Base-by-base conservation (phyloP, 2,797 vertebrate genomes). In the Fringilla coelebs region DNA sequence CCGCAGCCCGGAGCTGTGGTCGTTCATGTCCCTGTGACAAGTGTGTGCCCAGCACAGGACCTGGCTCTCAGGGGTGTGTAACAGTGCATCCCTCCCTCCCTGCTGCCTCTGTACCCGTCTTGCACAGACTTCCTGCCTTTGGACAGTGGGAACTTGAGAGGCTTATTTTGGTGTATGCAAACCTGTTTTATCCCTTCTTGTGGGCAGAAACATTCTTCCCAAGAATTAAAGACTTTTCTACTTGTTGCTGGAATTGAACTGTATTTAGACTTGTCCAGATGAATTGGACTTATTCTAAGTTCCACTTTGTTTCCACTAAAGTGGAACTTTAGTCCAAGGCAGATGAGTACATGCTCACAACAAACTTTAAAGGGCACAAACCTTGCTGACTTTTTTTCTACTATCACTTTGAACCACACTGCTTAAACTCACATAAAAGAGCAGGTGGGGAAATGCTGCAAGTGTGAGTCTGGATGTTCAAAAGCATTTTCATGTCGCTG, bases 1-100 rank as follows among this genome's bases (percentile, higher is more conserved):
- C 26, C 0, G 0, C n/a, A 52, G 62, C 29, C 72, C 9, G 48
- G 58, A 1, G 2, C 75, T 71, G 61, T 55, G 36, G 22, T 63
- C 13, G 4, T 46, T 66, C 40, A 13, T 74, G 81, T 29, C 61
- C 9, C 2, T 43, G 11, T 24, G 51, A 48, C n/a, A 32, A 32
- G 41, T 8, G 25, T 13, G 41, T 21, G 48, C 41, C n/a, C 0
- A 2, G 4, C 52, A 3, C 17, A 14, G 19, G 31, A 17, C 14
- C 7, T 2, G 0, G 25, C 4, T 4, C 24, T 32, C 10, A 24
- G 46, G 31, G 18, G 38, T 29, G 32, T 72, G 49, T 31, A 18
- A 17, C 14, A 10, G 28, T 21, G 28, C 48, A 36, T 24, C 54
- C 32, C 66, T 74, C 45, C n/a, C 73, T 72, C 62, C 66, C n/a